Percentiles rank a stretch among this genome's conserved stretches.
Evolutionary conservation across 2,797 vertebrate species (phyloP).

Genomic region (Cyprinodon diabolis): DNA sequence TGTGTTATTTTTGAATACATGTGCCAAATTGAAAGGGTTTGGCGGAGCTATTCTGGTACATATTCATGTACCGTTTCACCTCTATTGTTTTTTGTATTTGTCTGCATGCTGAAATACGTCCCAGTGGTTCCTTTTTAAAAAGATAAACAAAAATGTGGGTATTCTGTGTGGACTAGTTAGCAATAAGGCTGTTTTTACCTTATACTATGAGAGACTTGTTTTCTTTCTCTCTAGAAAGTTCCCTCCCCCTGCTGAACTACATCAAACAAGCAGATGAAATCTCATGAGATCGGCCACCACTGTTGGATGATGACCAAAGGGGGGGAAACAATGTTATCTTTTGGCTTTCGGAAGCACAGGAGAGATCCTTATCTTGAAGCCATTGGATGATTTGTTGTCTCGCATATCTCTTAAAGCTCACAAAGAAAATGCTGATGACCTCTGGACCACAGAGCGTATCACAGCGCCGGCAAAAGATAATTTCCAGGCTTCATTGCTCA

Average conservation of each 20-base stretch:
- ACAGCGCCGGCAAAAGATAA: conserved; percentile 31
- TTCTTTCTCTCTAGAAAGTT: neutral
- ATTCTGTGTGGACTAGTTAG: neutral
- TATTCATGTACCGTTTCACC: neutral
- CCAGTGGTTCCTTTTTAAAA: neutral
- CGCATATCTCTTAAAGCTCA: conserved; percentile 58
- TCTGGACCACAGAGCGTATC: conserved; percentile 37
- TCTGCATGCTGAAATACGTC: neutral
- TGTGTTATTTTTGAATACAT: too few relatives aligned
- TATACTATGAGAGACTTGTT: neutral
- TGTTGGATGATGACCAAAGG: conserved; percentile 55
- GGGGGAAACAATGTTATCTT: conserved; percentile 56
- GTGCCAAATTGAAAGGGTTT: too few relatives aligned
- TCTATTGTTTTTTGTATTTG: neutral
- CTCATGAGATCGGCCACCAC: conserved; percentile 41
- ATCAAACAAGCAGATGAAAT: conserved; percentile 16
- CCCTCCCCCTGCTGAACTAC: neutral
- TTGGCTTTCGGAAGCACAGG: conserved; percentile 34
- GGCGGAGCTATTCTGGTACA: neutral
- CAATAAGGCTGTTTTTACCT: neutral
- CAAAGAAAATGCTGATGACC: conserved; percentile 55
- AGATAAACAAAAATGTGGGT: neutral
- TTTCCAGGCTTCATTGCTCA: conserved; percentile 30
- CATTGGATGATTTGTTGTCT: conserved; percentile 51
- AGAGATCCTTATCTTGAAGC: conserved; percentile 47